These are phyloP conservation scores for Patagioenas fasciata DNA, from an alignment of 2,113 vertebrate genomes.

Conservation along the genomic window DNA sequence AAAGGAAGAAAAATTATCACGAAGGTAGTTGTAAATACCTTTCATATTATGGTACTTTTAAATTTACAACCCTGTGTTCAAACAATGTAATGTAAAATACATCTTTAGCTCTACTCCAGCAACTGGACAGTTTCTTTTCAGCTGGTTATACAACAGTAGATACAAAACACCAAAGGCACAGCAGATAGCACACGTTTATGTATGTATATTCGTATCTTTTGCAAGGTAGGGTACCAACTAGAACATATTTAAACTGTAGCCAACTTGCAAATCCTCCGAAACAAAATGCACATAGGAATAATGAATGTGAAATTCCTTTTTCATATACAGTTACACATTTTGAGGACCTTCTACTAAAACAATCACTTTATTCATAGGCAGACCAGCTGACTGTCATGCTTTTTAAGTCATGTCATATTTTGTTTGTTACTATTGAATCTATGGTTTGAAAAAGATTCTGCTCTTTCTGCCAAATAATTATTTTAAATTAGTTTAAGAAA, in stretches of 20 bases:
- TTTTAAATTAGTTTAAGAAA: background rate
- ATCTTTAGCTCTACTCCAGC: background rate
- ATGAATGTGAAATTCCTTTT: background rate
- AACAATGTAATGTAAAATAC: background rate
- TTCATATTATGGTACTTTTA: background rate
- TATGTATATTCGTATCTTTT: background rate
- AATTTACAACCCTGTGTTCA: background rate
- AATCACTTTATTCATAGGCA: background rate
- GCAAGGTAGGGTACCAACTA: background rate
- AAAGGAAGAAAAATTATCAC: background rate
- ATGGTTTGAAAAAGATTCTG: background rate
- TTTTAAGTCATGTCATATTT: background rate
- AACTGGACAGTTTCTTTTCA: background rate
- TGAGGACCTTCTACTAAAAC: background rate
- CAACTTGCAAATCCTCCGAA: background rate
- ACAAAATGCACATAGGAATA: background rate
- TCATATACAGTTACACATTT: background rate
- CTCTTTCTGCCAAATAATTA: background rate
- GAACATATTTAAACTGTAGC: background rate
- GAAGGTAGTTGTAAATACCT: background rate
- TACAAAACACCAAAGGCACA: background rate
- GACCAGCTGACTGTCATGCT: background rate
- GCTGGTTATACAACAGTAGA: background rate
- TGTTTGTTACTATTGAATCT: background rate
- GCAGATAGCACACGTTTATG: accelerated